Evolutionary conservation across 2,888 invertebrate genomes (phyloP), one percentile per base, ranked within the genome.

Genomic region (Nemapogon koenigi): DNA sequence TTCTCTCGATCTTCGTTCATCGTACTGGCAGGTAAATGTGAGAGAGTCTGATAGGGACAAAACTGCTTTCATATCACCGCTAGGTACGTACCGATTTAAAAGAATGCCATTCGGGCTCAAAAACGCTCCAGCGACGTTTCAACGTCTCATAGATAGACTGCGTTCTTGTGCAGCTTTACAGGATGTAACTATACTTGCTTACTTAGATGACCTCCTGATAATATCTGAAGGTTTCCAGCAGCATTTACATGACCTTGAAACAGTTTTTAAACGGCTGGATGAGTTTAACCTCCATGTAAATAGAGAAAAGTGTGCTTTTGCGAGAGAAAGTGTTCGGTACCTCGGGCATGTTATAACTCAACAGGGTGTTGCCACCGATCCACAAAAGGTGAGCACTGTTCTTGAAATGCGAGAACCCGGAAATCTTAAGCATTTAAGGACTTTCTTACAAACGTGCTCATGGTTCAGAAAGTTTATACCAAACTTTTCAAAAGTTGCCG

Each of bases 11-110:
- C 39, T 67, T 2, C 46, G 45, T 14, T 41, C 55, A 3, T 60
- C 61, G 1, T 65, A 62, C 40, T 58, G 53, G 49, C 63, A 63
- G 37, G 48, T 59, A 2, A 30, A 10, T 10, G 42, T 50, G 3
- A 14, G 30, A 14, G 40, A 45, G 26, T 40, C 28, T 16, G 50
- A 55, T 35, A 46, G 43, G 14, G 39, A 45, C 3, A 53, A 52
- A 37, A 55, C 54, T 1, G 47, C 50, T 0, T 54, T 55, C 28
- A 47, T 48, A 4, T 49, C 51, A 2, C 49, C 50, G 3, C 48
- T 51, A 27, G 53, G 54, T 3, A 45, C 45, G 3, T n/a, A n/a
- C n/a, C n/a, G n/a, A n/a, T n/a, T n/a, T n/a, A n/a, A n/a, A n/a
- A n/a, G n/a, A n/a, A n/a, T n/a, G n/a, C n/a, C n/a, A n/a, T n/a